Evolutionary conservation across 2,888 invertebrate genomes (phyloP).

Genomic region (Polydrusus tereticollis): DNA sequence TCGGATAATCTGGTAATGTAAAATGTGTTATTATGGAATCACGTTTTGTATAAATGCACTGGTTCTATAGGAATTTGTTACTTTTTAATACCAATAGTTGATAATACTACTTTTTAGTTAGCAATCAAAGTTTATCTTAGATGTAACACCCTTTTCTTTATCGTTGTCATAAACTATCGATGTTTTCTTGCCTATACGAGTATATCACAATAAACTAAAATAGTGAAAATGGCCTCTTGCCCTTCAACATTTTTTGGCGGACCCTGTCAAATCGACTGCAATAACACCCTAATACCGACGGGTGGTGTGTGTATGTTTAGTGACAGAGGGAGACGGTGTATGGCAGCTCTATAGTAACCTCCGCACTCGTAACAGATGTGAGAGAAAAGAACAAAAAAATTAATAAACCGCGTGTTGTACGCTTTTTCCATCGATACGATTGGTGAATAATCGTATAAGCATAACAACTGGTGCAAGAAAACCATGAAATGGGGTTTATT

Average conservation of each 20-base stretch:
- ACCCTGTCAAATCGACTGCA: neutral
- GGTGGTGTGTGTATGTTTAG: conserved; percentile 34
- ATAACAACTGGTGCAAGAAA: conserved; percentile 26
- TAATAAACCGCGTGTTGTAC: conserved; percentile 27
- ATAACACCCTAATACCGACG: conserved; percentile 21
- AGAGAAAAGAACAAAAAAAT: conserved; percentile 38
- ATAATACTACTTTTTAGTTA: too few relatives aligned
- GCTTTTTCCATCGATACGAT: conserved; percentile 32
- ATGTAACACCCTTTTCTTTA: too few relatives aligned
- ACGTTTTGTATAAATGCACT: too few relatives aligned
- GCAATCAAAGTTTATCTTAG: too few relatives aligned
- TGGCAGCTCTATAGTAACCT: conserved; percentile 30
- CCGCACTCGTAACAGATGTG: conserved; percentile 36
- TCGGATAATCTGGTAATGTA: too few relatives aligned
- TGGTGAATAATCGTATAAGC: conserved; percentile 32
- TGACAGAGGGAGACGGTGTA: conserved; percentile 34
- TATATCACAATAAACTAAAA: too few relatives aligned
- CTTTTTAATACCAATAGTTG: too few relatives aligned
- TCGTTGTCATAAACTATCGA: neutral
- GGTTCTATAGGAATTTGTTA: too few relatives aligned
- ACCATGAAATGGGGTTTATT: conserved; percentile 30
- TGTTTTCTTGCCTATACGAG: too few relatives aligned
- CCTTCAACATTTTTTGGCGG: neutral
- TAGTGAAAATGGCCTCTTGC: neutral
- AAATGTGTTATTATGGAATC: too few relatives aligned